phyloP scores from a whole-genome alignment of 35 echinoderm and acorn worm species.

The Amphiura filiformis region DNA sequence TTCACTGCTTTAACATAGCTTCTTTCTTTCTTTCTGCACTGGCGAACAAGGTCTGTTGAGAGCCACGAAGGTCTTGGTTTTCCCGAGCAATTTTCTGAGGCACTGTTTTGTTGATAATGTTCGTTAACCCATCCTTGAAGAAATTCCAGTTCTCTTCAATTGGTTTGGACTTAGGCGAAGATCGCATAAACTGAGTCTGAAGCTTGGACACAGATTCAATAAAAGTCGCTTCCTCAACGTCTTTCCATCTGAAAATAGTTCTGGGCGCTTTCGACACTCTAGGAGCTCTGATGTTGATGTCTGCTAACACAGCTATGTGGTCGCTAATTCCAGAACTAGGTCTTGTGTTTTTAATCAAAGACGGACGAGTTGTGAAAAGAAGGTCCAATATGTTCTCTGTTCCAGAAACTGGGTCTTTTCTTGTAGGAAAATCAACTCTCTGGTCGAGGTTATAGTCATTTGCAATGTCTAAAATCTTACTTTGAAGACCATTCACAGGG shows the following conservation, averaged over 20 bases:
- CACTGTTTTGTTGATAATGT: not conserved
- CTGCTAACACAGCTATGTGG: not conserved
- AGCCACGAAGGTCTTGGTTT: slow-evolving; percentile 14
- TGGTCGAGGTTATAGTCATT: not conserved
- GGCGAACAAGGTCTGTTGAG: slow-evolving; percentile 3
- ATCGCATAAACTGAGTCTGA: not conserved
- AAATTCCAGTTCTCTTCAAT: not conserved
- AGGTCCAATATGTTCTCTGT: not conserved
- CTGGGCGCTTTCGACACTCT: not conserved
- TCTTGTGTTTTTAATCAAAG: not conserved
- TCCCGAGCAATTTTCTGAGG: not conserved
- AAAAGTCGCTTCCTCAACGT: slow-evolving; percentile 16
- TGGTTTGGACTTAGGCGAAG: not conserved
- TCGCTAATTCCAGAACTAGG: not conserved
- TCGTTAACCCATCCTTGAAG: not conserved
- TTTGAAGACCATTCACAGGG: slow-evolving; percentile 1
- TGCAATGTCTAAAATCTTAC: not conserved
- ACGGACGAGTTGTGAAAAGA: not conserved
- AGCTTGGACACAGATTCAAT: not conserved
- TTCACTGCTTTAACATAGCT: slow-evolving; percentile 35
- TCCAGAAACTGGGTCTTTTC: slow-evolving; percentile 6
- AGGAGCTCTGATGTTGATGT: not conserved
- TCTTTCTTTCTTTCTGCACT: slow-evolving; percentile 38
- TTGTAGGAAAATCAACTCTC: slow-evolving; percentile 9
- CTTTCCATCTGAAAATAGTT: not conserved